phyloP scores from a whole-genome alignment of 2,113 vertebrate genomes.

The Beaufortia kweichowensis region DNA sequence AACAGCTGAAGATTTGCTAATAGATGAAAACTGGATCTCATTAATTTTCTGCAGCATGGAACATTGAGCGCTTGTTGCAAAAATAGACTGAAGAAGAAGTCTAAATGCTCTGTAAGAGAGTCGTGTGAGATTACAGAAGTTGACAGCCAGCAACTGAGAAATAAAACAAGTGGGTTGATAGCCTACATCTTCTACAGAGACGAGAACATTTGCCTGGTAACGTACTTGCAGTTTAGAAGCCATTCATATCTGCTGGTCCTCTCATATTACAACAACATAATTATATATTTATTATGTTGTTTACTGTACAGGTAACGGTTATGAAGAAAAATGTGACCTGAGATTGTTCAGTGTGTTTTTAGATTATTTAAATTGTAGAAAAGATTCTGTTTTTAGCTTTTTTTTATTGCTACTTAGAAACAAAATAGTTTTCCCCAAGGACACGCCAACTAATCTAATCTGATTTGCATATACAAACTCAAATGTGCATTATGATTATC shows the following conservation, averaged over 20 bases:
- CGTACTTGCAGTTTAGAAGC: background rate
- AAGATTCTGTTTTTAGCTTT: background rate
- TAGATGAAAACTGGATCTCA: slow-evolving; percentile 56
- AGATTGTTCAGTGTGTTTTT: background rate
- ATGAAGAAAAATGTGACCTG: background rate
- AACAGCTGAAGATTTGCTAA: slow-evolving; percentile 58
- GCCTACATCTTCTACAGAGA: slow-evolving; percentile 12
- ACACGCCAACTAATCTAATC: background rate
- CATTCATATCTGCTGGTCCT: background rate
- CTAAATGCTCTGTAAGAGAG: slow-evolving; percentile 27
- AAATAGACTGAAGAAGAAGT: slow-evolving; percentile 25
- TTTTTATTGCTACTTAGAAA: slow-evolving; percentile 1
- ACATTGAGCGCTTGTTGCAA: slow-evolving; percentile 40
- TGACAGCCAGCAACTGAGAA: slow-evolving; percentile 5
- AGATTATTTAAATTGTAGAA: background rate
- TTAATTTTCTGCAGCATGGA: slow-evolving; percentile 47
- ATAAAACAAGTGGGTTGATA: slow-evolving; percentile 27
- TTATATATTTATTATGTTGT: background rate
- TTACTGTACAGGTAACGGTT: background rate
- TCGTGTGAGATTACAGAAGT: slow-evolving; percentile 20
- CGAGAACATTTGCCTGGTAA: background rate
- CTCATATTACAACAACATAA: background rate
- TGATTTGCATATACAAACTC: background rate
- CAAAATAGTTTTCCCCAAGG: background rate
- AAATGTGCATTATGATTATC: background rate